Evolutionary conservation across 2,888 invertebrate species (phyloP).

Genomic region (Pheosia tremula): DNA sequence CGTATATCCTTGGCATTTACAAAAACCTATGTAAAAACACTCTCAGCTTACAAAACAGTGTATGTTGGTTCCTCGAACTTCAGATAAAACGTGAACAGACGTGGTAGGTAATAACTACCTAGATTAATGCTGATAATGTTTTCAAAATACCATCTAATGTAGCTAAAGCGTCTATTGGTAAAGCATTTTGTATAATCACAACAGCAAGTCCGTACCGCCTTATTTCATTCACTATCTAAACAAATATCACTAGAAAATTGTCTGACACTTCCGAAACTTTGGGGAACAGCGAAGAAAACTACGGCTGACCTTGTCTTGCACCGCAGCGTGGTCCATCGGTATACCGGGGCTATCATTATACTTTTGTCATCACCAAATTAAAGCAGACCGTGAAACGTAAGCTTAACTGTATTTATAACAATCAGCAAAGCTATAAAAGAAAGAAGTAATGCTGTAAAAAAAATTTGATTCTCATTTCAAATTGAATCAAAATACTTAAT

Average conservation of each 20-base stretch:
- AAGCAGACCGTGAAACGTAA: slow-evolving; percentile 27
- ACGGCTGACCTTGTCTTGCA: slow-evolving; percentile 78
- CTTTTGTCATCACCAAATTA: slow-evolving; percentile 38
- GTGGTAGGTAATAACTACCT: slow-evolving; percentile 53
- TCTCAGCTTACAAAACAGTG: slow-evolving; percentile 62
- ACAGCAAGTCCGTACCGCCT: slow-evolving; percentile 72
- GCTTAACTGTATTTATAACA: neutral
- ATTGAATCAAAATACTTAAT: neutral
- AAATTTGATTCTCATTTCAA: neutral
- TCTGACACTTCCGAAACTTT: slow-evolving; percentile 81
- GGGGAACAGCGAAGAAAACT: slow-evolving; percentile 80
- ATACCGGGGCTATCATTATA: slow-evolving; percentile 69
- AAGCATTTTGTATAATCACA: slow-evolving; percentile 83
- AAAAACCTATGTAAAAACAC: slow-evolving; percentile 58
- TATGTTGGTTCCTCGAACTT: slow-evolving; percentile 65
- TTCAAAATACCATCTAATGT: slow-evolving; percentile 77
- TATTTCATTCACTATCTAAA: slow-evolving; percentile 78
- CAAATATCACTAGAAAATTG: slow-evolving; percentile 77
- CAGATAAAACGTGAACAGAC: slow-evolving; percentile 64
- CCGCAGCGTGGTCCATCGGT: slow-evolving; percentile 64
- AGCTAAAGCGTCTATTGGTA: slow-evolving; percentile 81
- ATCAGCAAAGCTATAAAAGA: neutral
- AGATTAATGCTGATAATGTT: slow-evolving; percentile 70
- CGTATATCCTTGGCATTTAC: slow-evolving; percentile 43
- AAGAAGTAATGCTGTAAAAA: neutral